Conservation (phyloP, 1,140 invertebrate genomes). For the Eurosta solidaginis region DNA sequence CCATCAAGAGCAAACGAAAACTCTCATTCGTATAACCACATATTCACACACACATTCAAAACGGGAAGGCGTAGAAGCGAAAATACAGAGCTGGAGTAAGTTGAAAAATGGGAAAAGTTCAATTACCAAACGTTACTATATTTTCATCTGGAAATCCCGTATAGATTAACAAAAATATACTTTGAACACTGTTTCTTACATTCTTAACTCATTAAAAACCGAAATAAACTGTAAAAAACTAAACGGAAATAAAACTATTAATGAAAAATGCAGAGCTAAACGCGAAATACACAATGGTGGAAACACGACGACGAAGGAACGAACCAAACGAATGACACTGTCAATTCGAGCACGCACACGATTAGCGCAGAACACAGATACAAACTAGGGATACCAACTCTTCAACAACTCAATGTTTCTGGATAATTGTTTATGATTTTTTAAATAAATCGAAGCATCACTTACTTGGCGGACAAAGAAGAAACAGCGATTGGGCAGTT, state of each 20-base stretch:
- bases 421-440: too few species aligned
- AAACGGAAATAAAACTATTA: slow-evolving; percentile 27
- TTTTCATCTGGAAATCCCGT: neutral
- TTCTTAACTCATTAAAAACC: neutral
- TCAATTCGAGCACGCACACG: slow-evolving; percentile 42
- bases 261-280: slow-evolving; percentile 35
- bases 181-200: neutral
- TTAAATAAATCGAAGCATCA: too few species aligned
- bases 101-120: slow-evolving; percentile 29
- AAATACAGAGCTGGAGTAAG: neutral
- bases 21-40: neutral
- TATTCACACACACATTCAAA: neutral
- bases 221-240: slow-evolving; percentile 17
- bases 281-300: slow-evolving; percentile 33
- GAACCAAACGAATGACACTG: slow-evolving; percentile 9
- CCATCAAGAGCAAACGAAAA: neutral
- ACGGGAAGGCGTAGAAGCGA: neutral
- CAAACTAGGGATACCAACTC: neutral
- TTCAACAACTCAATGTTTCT: too few species aligned
- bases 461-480: too few species aligned
- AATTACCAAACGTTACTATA: slow-evolving; percentile 33
- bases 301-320: neutral
- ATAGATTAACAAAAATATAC: neutral
- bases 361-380: slow-evolving; percentile 44
- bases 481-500: too few species aligned